These are phyloP conservation scores for Himalopsyche anomala DNA, from an alignment of 2,888 invertebrate genomes.

Conservation along the genomic window DNA sequence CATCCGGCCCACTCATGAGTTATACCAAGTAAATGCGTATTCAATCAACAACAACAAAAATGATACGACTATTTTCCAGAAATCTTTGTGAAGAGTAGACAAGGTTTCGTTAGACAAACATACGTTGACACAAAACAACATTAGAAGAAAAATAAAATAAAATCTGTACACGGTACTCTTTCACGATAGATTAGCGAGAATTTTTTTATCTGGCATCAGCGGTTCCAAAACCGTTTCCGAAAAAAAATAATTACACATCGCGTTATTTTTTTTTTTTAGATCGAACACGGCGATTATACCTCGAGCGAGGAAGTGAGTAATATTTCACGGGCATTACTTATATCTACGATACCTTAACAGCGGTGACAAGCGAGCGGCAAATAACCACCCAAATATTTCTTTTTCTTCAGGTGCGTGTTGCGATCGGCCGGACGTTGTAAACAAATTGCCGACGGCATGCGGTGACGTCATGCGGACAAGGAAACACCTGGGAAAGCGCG, in stretches of 20 bases:
- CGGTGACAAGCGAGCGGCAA: slow-evolving; percentile 31
- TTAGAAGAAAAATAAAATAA: too few species aligned
- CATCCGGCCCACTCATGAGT: too few species aligned
- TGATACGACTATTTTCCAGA: too few species aligned
- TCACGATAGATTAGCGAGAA: too few species aligned
- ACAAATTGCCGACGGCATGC: slow-evolving; percentile 32
- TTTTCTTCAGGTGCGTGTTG: slow-evolving; percentile 24
- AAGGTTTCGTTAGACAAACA: too few species aligned
- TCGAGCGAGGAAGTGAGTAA: slow-evolving; percentile 6
- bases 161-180: too few species aligned
- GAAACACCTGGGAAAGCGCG: not conserved
- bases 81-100: too few species aligned
- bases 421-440: slow-evolving; percentile 22
- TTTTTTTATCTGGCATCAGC: not conserved
- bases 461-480: slow-evolving; percentile 8
- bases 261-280: not conserved
- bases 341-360: not conserved
- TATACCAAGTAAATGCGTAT: too few species aligned
- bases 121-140: too few species aligned
- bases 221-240: slow-evolving; percentile 10
- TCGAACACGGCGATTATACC: not conserved
- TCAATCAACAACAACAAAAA: too few species aligned
- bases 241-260: not conserved
- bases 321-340: slow-evolving; percentile 31
- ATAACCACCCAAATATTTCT: not conserved